Percentiles rank a stretch among this genome's conserved stretches.
Conservation (phyloP, 2,113 vertebrate species). For the Oreocharis arfaki region DNA sequence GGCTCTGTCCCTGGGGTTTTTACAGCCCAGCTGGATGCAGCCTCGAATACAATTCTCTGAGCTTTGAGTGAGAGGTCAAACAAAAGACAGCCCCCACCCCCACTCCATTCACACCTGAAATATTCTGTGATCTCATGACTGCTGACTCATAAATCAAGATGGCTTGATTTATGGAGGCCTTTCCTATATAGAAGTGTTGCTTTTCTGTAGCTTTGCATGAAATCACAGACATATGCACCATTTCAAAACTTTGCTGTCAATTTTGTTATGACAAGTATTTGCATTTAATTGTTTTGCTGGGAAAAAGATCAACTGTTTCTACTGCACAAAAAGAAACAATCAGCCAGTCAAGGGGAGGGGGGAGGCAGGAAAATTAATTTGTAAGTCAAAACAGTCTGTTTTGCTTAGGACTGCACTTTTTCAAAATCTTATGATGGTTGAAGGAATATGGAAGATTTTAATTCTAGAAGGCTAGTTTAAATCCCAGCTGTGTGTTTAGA, state of each 20-base stretch:
- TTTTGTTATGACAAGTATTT: background rate
- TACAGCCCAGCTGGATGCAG: background rate
- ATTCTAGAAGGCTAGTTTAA: background rate
- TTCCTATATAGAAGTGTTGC: background rate
- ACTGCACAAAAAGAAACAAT: background rate
- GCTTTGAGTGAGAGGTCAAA: background rate
- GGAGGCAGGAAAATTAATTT: background rate
- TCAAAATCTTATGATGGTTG: background rate
- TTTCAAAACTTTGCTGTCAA: background rate
- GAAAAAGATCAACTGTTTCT: background rate
- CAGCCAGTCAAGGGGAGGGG: background rate
- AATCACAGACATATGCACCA: background rate
- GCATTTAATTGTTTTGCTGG: background rate
- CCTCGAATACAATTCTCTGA: fast-evolving
- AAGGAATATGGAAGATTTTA: background rate
- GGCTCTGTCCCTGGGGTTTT: background rate
- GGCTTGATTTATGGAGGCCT: background rate
- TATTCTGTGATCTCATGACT: background rate
- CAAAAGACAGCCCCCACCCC: fast-evolving
- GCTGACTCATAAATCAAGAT: background rate
- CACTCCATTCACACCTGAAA: background rate
- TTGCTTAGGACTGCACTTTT: background rate
- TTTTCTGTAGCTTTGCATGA: background rate
- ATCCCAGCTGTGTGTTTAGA: background rate
- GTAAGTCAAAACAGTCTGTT: background rate